A percentile compares a stretch with the other conserved stretches of the same genome.
Evolutionary conservation across 2,797 vertebrate species (phyloP).

Genomic region (Anabacerthia variegaticeps): DNA sequence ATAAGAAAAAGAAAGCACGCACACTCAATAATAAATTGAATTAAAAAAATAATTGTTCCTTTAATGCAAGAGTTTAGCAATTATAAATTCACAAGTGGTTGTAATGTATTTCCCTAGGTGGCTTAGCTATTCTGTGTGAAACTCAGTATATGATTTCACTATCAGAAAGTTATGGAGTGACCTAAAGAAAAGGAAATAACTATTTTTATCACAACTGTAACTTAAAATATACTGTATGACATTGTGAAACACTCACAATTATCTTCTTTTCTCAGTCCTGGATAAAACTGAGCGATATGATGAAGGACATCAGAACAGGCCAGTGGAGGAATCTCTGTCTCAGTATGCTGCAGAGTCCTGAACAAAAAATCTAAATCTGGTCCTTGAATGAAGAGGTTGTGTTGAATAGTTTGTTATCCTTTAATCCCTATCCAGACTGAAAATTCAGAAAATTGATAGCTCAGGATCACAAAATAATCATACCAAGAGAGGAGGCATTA

Average conservation of each 20-base stretch:
- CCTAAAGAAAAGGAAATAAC: not conserved
- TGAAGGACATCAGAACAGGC: not conserved
- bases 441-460: not conserved
- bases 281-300: not conserved
- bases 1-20: not conserved
- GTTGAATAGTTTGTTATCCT: not conserved
- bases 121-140: not conserved
- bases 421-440: not conserved
- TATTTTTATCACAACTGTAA: not conserved
- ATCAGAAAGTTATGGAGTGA: not conserved
- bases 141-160: not conserved
- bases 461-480: not conserved
- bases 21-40: not conserved
- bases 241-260: not conserved
- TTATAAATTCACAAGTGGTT: not conserved
- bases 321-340: not conserved
- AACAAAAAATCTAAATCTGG: not conserved
- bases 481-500: not conserved
- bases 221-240: not conserved
- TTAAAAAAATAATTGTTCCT: accelerated
- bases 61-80: not conserved
- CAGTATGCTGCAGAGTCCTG: not conserved
- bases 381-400: not conserved
- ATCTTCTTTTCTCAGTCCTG: not conserved
- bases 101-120: not conserved